Evolutionary conservation across 2,113 vertebrate genomes (phyloP).

Genomic region (Nematolebias whitei): DNA sequence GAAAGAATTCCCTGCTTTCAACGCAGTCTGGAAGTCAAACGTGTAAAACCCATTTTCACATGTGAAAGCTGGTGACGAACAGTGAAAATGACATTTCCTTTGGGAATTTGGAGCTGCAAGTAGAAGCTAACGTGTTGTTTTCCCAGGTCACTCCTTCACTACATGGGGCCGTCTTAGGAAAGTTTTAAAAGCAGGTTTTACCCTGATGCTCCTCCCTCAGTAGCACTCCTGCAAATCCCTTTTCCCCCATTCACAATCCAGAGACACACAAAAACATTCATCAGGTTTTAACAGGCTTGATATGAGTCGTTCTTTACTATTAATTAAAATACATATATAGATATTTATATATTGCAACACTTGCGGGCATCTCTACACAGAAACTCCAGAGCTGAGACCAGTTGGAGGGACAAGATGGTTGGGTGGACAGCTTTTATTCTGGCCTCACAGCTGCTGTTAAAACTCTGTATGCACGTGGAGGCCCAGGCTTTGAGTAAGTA

Average conservation of each 20-base stretch:
- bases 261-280: slow-evolving; percentile 33
- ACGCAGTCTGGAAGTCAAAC: slow-evolving; percentile 7
- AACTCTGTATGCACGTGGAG: slow-evolving; percentile 66
- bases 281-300: slow-evolving; percentile 39
- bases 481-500: slow-evolving; percentile 77
- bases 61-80: slow-evolving; percentile 16
- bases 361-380: slow-evolving; percentile 15
- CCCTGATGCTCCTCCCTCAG: slow-evolving; percentile 66
- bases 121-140: slow-evolving; percentile 43
- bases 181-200: slow-evolving; percentile 68
- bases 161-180: slow-evolving; percentile 70
- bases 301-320: slow-evolving; percentile 41
- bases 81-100: slow-evolving; percentile 16
- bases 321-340: slow-evolving; percentile 51
- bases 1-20: slow-evolving; percentile 17
- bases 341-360: no score
- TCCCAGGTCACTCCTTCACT: slow-evolving; percentile 73
- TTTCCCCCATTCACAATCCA: slow-evolving; percentile 23
- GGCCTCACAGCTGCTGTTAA: slow-evolving; percentile 81
- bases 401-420: slow-evolving; percentile 65
- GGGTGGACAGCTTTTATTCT: slow-evolving; percentile 68
- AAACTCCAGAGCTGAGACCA: slow-evolving; percentile 49
- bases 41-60: background rate
- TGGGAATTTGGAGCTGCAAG: slow-evolving; percentile 42
- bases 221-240: slow-evolving; percentile 40